These are phyloP conservation scores for Cyanistes caeruleus DNA, from an alignment of 2,113 vertebrate genomes.

Conservation along the genomic window DNA sequence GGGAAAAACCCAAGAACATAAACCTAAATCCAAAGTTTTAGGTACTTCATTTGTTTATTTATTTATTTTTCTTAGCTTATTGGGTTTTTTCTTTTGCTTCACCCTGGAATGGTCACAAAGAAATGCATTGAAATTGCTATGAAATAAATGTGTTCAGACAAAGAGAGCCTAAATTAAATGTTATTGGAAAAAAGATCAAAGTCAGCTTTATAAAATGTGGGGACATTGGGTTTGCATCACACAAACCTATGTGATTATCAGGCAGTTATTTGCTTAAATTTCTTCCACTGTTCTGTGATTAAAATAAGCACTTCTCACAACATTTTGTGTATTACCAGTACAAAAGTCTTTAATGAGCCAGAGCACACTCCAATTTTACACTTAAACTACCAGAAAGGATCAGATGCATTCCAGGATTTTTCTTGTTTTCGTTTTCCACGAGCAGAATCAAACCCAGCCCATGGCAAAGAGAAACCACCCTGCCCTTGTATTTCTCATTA, in stretches of 20 bases:
- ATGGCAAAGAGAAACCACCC: background rate
- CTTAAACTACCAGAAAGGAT: background rate
- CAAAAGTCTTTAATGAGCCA: background rate
- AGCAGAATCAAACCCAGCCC: background rate
- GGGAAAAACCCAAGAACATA: background rate
- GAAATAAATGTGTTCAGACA: background rate
- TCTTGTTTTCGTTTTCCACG: background rate
- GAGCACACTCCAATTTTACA: background rate
- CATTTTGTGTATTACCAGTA: background rate
- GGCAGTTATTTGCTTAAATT: background rate
- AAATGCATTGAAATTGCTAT: background rate
- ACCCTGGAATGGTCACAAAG: background rate
- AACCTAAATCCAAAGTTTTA: background rate
- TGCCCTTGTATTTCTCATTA: background rate
- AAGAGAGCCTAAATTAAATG: background rate
- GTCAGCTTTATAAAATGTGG: background rate
- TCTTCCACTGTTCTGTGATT: background rate
- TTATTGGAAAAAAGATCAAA: conserved; percentile 1
- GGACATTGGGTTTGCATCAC: background rate
- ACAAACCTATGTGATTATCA: background rate
- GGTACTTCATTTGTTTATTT: background rate
- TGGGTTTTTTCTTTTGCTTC: background rate
- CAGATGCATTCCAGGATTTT: conserved; percentile 11
- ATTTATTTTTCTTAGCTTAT: background rate
- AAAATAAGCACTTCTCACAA: background rate